Evolutionary conservation across 2,113 vertebrate genomes (phyloP).

Genomic region (Antidorcas marsupialis): DNA sequence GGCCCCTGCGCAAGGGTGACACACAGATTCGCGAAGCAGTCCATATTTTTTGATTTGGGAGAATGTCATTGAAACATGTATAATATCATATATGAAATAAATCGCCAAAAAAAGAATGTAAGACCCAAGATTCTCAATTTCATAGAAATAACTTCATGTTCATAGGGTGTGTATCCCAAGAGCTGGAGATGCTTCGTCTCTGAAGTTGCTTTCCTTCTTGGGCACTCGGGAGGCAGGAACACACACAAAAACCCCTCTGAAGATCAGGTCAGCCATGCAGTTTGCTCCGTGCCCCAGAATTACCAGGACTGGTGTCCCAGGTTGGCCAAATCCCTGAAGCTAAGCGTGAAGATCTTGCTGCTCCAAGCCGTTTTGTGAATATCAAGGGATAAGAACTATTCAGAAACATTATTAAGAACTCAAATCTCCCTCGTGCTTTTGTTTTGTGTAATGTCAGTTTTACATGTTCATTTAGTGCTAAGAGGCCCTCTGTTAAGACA

Average conservation of each 20-base stretch:
- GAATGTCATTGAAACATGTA: too few relatives aligned
- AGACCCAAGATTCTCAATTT: neutral
- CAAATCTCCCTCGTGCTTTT: neutral
- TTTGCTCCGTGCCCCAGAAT: neutral
- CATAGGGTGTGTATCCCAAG: neutral
- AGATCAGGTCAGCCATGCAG: neutral
- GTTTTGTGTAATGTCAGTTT: neutral
- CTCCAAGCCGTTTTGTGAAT: neutral
- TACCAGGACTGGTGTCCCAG: neutral
- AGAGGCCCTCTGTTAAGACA: neutral
- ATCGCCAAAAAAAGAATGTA: neutral
- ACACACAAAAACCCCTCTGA: neutral
- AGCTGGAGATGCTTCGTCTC: neutral
- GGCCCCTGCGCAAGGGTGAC: too few relatives aligned
- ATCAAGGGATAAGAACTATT: neutral
- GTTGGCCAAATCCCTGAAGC: neutral
- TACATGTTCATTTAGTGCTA: neutral
- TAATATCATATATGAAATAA: too few relatives aligned
- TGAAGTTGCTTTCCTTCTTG: neutral
- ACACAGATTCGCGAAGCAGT: rapidly evolving
- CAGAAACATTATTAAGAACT: neutral
- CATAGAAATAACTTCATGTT: neutral
- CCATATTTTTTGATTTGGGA: too few relatives aligned
- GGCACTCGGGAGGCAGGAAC: neutral
- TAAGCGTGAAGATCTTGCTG: neutral